These are phyloP conservation scores for Spilogale gracilis DNA, from an alignment of 2,113 vertebrate genomes.

Conservation along the genomic window DNA sequence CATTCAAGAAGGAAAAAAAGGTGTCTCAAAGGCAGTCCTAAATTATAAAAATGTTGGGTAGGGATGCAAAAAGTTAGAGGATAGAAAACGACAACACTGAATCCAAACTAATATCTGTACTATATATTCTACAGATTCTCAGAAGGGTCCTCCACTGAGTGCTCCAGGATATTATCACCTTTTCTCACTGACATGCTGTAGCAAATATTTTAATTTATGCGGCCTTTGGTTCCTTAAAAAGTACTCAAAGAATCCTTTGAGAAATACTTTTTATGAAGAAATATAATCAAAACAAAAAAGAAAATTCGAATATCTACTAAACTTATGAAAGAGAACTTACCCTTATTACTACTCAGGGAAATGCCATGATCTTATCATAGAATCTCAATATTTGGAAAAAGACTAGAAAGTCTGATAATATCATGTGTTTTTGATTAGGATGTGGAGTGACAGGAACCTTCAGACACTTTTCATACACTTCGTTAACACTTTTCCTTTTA, in stretches of 20 bases:
- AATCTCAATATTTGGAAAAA: background rate
- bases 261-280: background rate
- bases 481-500: background rate
- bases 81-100: background rate
- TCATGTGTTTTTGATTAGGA: background rate
- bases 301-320: background rate
- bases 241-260: background rate
- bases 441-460: background rate
- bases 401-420: background rate
- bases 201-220: background rate
- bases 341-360: background rate
- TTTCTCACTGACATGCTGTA: background rate
- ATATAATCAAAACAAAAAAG: background rate
- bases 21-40: background rate
- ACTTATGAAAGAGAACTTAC: background rate
- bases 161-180: background rate
- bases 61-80: background rate
- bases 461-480: background rate
- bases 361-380: background rate
- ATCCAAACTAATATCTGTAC: background rate
- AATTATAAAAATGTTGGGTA: background rate
- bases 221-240: background rate
- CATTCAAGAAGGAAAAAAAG: background rate
- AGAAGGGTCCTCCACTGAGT: background rate
- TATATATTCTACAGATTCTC: background rate